These are phyloP conservation scores for Melanotaenia maccullochi DNA, from an alignment of 2,797 vertebrate genomes.

Conservation along the genomic window DNA sequence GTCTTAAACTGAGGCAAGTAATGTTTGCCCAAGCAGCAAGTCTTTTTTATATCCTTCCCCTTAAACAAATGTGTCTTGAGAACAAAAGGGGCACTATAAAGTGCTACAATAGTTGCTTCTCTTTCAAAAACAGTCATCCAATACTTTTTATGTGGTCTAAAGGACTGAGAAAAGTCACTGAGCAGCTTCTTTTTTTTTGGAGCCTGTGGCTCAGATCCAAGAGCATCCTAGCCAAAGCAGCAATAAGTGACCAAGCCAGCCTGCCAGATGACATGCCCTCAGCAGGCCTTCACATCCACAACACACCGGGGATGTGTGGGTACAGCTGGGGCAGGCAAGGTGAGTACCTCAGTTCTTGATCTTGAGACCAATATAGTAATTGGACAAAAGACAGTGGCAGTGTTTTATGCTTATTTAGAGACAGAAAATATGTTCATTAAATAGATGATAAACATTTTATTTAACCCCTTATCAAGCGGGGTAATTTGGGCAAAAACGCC, in stretches of 20 bases:
- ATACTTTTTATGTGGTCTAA: slow-evolving; percentile 12
- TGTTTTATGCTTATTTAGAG: background rate
- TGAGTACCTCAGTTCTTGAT: slow-evolving; percentile 41
- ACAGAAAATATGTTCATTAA: background rate
- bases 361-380: background rate
- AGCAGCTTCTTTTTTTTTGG: slow-evolving; percentile 30
- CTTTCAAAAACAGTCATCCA: slow-evolving; percentile 23
- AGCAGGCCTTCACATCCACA: slow-evolving; percentile 50
- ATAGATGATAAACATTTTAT: too few species aligned
- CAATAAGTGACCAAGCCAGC: slow-evolving; percentile 46
- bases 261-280: slow-evolving; percentile 48
- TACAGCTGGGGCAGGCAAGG: slow-evolving; percentile 63
- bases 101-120: background rate
- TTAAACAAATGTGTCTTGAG: background rate
- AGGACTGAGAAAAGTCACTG: slow-evolving; percentile 50
- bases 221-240: slow-evolving; percentile 27
- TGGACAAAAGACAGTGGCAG: background rate
- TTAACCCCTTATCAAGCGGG: too few species aligned
- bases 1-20: slow-evolving; percentile 1
- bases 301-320: slow-evolving; percentile 48
- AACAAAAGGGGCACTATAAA: background rate
- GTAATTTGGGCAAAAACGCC: too few species aligned
- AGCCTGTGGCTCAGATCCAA: slow-evolving; percentile 43
- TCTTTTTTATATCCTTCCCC: slow-evolving; percentile 5
- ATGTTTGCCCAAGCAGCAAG: slow-evolving; percentile 1